These are phyloP conservation scores for Dicranocentrus wangi DNA, from an alignment of 2,888 invertebrate species.

Conservation along the genomic window DNA sequence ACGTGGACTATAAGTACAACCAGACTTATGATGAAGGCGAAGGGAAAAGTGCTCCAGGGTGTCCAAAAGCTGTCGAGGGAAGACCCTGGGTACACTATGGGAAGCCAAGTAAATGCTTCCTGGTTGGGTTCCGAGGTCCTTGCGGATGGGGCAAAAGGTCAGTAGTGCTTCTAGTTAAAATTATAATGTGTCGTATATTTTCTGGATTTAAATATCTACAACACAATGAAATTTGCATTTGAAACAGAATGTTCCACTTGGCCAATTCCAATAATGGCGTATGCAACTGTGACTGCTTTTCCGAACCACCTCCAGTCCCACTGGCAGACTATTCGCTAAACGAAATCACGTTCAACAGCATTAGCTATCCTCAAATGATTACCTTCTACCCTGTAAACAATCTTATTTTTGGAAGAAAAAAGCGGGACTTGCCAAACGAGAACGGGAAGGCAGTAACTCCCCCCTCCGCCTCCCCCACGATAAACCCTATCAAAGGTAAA, in stretches of 20 bases:
- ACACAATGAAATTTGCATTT: not conserved
- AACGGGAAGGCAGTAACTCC: not conserved
- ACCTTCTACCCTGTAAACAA: not conserved
- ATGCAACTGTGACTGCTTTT: slow-evolving; percentile 52
- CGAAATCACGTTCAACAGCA: not conserved
- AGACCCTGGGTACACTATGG: slow-evolving; percentile 41
- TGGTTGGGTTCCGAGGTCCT: slow-evolving; percentile 34
- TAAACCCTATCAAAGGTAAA: not conserved
- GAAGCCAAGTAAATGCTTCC: slow-evolving; percentile 19
- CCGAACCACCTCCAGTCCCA: not conserved
- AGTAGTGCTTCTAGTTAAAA: not conserved
- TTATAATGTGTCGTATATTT: not conserved
- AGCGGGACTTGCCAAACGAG: not conserved
- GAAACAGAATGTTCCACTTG: not conserved
- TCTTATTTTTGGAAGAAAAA: not conserved
- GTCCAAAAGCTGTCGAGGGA: slow-evolving; percentile 40
- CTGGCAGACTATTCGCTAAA: not conserved
- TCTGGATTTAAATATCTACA: not conserved
- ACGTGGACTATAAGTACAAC: slow-evolving; percentile 5
- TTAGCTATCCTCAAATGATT: not conserved
- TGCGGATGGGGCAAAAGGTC: slow-evolving; percentile 7
- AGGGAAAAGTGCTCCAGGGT: slow-evolving; percentile 29
- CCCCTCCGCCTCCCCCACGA: not conserved
- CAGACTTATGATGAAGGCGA: not conserved
- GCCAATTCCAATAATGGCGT: slow-evolving; percentile 32